These are phyloP conservation scores for Xiphorhynchus erythropygius DNA, from an alignment of 2,797 vertebrate genomes.

Conservation along the genomic window DNA sequence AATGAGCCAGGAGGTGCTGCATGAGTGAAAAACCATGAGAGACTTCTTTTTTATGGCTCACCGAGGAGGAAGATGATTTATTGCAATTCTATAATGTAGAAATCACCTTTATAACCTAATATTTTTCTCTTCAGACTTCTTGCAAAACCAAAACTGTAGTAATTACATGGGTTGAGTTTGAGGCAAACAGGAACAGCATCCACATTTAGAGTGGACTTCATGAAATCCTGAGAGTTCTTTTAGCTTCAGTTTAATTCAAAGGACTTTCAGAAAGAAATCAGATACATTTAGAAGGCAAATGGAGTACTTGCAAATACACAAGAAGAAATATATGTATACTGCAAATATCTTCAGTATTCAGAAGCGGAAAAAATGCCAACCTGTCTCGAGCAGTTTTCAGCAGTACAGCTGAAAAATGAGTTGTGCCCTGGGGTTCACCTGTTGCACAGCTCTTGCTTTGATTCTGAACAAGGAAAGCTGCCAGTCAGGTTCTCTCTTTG, in stretches of 20 bases:
- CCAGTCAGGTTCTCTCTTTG: background rate
- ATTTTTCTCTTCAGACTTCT: background rate
- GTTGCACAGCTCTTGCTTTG: slow-evolving; percentile 11
- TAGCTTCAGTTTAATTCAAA: background rate
- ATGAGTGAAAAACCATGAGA: background rate
- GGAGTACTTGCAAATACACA: background rate
- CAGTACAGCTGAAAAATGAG: background rate
- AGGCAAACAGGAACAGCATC: background rate
- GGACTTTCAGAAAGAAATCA: background rate
- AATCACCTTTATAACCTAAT: background rate
- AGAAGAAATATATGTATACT: background rate
- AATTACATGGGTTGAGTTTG: background rate
- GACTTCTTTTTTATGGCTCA: background rate
- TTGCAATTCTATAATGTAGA: background rate
- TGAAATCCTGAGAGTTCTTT: background rate
- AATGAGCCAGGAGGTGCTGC: background rate
- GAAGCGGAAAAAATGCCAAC: background rate
- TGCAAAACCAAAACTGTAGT: background rate
- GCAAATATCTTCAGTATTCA: background rate
- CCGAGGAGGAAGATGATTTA: background rate
- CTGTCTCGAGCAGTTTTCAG: background rate
- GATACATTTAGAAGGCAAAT: background rate
- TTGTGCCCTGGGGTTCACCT: slow-evolving; percentile 7
- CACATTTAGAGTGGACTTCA: background rate
- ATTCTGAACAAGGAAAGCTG: background rate